Conservation (phyloP, 1,140 invertebrate species). For the Drosophila funebris region DNA sequence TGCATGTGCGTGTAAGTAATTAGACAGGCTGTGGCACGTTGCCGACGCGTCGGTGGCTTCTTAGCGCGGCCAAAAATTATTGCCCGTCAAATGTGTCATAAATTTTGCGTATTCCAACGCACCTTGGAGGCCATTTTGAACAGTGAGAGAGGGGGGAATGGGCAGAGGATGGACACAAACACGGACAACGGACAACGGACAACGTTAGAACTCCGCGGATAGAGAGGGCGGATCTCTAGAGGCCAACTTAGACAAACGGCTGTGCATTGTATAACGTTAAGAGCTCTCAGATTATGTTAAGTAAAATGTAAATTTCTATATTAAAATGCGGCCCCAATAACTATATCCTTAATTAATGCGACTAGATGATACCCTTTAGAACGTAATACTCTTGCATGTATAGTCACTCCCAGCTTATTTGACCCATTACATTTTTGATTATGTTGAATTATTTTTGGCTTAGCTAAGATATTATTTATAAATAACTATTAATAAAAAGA, state of each 20-base stretch:
- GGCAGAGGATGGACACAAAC: background rate
- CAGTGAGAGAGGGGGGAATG: background rate
- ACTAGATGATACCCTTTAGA: background rate
- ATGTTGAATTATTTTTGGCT: too few species aligned
- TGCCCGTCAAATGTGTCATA: constrained; percentile 48
- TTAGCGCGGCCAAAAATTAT: constrained; percentile 46
- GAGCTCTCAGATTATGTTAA: constrained; percentile 11
- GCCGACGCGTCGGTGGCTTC: constrained; percentile 12
- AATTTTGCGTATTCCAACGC: too few species aligned
- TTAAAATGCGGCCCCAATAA: constrained; percentile 29
- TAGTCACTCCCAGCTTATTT: too few species aligned
- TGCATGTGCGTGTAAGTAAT: constrained; percentile 47
- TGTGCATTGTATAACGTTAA: constrained; percentile 2
- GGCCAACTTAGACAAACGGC: constrained; percentile 33
- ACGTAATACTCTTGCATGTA: too few species aligned
- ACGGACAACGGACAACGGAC: background rate
- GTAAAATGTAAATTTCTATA: constrained; percentile 29
- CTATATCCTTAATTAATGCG: background rate
- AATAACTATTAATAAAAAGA: too few species aligned
- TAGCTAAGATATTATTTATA: too few species aligned
- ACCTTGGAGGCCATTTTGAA: too few species aligned
- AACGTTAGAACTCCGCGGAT: too few species aligned
- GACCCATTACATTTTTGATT: too few species aligned
- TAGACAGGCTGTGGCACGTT: constrained; percentile 41
- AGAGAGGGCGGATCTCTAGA: background rate